phyloP scores from a whole-genome alignment of 2,113 vertebrate genomes.

The Globicephala melas region DNA sequence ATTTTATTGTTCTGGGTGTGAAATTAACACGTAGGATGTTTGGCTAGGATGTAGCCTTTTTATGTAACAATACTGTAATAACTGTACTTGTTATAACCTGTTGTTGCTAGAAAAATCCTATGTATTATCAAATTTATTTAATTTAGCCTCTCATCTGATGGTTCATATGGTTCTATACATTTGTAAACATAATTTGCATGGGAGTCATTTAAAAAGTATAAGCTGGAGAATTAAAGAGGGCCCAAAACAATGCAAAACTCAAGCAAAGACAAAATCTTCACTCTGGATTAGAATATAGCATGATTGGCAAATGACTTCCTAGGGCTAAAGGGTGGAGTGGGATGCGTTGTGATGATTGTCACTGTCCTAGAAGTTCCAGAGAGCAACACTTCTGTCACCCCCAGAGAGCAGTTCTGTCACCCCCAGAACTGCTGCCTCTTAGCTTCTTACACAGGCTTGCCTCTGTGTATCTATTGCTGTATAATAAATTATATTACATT shows the following conservation, averaged over 20 bases:
- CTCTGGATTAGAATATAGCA: not conserved
- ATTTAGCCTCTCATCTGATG: not conserved
- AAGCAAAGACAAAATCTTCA: not conserved
- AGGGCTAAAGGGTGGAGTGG: not conserved
- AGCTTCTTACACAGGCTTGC: not conserved
- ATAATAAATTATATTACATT: not conserved
- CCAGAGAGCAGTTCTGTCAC: not conserved
- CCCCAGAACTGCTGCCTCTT: not conserved
- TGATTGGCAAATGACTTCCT: not conserved
- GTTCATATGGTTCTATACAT: not conserved
- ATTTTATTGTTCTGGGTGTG: not conserved
- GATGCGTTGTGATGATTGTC: not conserved
- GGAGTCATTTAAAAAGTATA: not conserved
- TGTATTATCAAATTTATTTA: not conserved
- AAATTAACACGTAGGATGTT: not conserved
- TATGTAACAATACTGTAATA: not conserved
- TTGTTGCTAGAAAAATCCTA: not conserved
- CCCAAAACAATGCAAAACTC: not conserved
- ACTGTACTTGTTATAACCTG: not conserved
- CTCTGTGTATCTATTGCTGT: not conserved
- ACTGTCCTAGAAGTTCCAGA: not conserved
- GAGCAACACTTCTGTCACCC: not conserved
- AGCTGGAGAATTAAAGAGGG: not conserved
- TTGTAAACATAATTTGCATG: not conserved
- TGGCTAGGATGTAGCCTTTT: not conserved